phyloP scores from a whole-genome alignment of 2,113 vertebrate genomes.

The Cephalopterus ornatus region DNA sequence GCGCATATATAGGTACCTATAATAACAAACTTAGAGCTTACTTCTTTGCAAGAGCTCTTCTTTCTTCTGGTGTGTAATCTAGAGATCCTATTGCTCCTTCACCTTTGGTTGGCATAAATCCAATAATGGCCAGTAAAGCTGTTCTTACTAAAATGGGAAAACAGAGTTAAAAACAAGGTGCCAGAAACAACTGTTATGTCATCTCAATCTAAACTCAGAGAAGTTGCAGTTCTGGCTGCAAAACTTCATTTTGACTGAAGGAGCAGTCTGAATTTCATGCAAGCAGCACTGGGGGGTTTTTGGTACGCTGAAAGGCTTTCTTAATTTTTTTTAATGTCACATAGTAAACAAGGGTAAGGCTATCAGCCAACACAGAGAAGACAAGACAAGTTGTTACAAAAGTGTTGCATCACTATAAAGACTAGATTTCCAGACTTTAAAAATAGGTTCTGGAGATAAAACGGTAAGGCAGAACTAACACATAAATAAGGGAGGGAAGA shows the following conservation, averaged over 20 bases:
- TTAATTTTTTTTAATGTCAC: background rate
- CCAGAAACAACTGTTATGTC: background rate
- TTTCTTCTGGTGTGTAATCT: conserved; percentile 96
- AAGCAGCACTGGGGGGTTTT: background rate
- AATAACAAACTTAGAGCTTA: conserved; percentile 71
- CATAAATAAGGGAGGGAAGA: background rate
- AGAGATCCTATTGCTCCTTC: conserved; percentile 98
- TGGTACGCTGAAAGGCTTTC: background rate
- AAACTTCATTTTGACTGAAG: background rate
- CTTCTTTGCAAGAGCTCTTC: conserved; percentile 95
- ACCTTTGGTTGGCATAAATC: conserved; percentile 99
- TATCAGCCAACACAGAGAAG: background rate
- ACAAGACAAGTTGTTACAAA: background rate
- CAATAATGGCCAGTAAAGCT: conserved; percentile 95
- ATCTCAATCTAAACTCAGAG: background rate
- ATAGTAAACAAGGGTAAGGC: background rate
- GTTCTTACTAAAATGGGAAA: conserved; percentile 86
- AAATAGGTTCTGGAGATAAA: background rate
- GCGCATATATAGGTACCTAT: background rate
- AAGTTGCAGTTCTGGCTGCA: background rate
- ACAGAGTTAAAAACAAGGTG: conserved; percentile 23
- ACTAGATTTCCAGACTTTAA: background rate
- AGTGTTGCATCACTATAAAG: background rate
- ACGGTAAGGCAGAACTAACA: background rate
- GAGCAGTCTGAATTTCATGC: background rate